Evolutionary conservation across 2,113 vertebrate species (phyloP).

Genomic region (Lates calcarifer): DNA sequence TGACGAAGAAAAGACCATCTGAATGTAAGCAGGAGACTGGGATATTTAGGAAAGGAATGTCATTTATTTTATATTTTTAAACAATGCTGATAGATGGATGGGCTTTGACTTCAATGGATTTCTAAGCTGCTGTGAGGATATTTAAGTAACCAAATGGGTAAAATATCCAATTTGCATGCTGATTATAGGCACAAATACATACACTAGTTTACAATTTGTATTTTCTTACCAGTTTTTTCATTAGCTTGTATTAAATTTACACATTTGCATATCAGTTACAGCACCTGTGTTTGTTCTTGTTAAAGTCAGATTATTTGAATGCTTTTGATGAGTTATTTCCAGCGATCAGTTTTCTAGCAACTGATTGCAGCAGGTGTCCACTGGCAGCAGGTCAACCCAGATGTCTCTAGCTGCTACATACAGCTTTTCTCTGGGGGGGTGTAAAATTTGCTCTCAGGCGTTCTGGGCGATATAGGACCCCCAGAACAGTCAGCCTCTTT

Average conservation of each 20-base stretch:
- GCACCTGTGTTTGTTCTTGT: constrained; percentile 5
- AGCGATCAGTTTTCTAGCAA: not conserved
- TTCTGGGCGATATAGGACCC: too few species aligned
- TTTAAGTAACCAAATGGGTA: not conserved
- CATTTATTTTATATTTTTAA: not conserved
- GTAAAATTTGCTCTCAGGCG: not conserved
- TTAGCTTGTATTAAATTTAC: not conserved
- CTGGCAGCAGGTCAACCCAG: not conserved
- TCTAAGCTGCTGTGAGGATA: constrained; percentile 11
- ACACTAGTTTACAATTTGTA: not conserved
- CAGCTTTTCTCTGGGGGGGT: too few species aligned
- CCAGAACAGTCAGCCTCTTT: too few species aligned
- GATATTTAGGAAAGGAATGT: not conserved
- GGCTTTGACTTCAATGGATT: not conserved
- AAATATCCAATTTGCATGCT: not conserved
- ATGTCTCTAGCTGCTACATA: not conserved
- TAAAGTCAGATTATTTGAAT: constrained; percentile 3
- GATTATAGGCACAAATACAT: not conserved
- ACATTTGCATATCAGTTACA: constrained; percentile 24
- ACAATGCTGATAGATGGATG: constrained; percentile 6
- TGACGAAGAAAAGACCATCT: constrained; percentile 18
- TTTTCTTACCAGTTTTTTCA: not conserved
- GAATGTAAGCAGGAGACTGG: not conserved
- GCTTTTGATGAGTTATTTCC: not conserved
- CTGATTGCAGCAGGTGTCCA: not conserved